These are phyloP conservation scores for Alviniconcha marisindica DNA, from an alignment of 1,140 invertebrate genomes.

Conservation along the genomic window DNA sequence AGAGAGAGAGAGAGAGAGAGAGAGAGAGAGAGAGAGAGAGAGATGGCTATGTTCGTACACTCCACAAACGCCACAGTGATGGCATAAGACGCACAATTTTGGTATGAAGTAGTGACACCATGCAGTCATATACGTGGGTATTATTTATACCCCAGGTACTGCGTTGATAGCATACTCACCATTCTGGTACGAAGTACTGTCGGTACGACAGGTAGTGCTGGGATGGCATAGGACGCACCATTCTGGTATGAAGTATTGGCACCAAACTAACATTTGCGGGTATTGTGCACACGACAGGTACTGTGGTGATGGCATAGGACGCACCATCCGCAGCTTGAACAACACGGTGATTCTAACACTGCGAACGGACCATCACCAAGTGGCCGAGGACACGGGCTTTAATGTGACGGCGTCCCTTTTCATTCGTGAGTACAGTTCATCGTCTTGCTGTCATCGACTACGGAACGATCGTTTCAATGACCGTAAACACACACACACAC, in stretches of 20 bases:
- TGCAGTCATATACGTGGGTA: no score
- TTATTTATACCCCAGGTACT: no score
- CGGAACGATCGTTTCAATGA: no score
- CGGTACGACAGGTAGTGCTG: no score
- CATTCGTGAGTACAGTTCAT: conserved; percentile 32
- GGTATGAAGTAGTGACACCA: no score
- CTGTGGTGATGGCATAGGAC: conserved; percentile 42
- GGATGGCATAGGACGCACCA: no score
- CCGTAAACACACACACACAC: no score
- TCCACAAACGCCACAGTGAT: neutral
- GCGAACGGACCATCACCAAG: neutral
- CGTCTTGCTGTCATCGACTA: no score
- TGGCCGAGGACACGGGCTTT: conserved; percentile 30
- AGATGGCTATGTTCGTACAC: neutral
- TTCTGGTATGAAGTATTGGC: no score
- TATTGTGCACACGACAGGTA: conserved; percentile 33
- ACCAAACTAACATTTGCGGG: neutral
- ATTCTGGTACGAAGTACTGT: no score
- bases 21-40: neutral
- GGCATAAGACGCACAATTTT: no score
- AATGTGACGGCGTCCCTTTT: conserved; percentile 27
- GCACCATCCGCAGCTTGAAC: conserved; percentile 38
- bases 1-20: conserved; percentile 25
- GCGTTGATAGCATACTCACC: no score
- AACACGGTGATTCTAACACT: conserved; percentile 36